Base-by-base conservation (phyloP, 2,113 vertebrate genomes). In the Mastomys natalensis region DNA sequence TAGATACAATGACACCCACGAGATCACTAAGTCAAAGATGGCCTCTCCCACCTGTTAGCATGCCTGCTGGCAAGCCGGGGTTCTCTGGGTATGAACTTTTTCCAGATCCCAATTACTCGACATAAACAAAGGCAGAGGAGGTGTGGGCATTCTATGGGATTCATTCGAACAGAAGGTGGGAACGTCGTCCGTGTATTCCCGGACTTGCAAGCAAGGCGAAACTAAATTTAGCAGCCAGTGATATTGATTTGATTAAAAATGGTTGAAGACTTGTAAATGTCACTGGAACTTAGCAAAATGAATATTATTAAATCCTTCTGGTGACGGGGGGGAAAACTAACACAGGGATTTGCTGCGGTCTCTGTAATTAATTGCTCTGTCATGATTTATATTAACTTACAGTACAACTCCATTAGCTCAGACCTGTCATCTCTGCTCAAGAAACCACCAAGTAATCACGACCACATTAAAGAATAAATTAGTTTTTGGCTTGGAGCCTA, bases 361-460 rank as follows among this genome's bases (percentile, higher is more conserved):
- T 98, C 98, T 98, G 98, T 99, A 99, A 99, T 99, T 99, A 99
- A 99, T 99, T 99, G 99, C 98, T 98, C 98, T 99, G 99, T 99
- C 99, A 99, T 99, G 99, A 98, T 99, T 99, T 99, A 99, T 99
- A 99, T 99, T 98, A 99, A 99, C 98, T 99, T 99, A 98, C 98
- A 99, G 98, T 99, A 99, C 98, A 98, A 99, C 98, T 99, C 98
- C 98, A 99, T 99, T 99, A 99, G 98, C 98, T 98, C 97, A 98
- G 98, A 98, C 98, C 98, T 99, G 99, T 99, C 99, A 99, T 99
- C 98, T 98, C 98, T 97, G 98, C 98, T 98, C 98, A 98, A 99
- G 98, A 98, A 99, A 98, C 98, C 98, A 98, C 98, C 98, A 98
- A 98, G 98, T 99, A 99, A 99, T 99, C 99, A 98, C 98, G 98